phyloP scores from a whole-genome alignment of 1,140 invertebrate species.

The Daktulosphaira vitifoliae region DNA sequence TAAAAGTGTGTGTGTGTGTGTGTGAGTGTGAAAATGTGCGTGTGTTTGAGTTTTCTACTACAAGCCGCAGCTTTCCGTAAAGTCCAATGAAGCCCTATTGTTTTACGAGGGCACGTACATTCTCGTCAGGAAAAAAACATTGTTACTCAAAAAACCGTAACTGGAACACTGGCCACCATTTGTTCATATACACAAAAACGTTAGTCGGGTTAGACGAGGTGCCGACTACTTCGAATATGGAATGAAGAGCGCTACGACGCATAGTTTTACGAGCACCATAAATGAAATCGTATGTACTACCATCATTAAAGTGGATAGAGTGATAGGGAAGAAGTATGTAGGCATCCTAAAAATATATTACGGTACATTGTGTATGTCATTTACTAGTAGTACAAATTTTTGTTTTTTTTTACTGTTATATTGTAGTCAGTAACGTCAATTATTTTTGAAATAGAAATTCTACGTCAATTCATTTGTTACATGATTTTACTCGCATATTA shows the following conservation, averaged over 20 bases:
- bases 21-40: not conserved
- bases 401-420: too few species aligned
- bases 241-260: not conserved
- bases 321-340: conserved; percentile 4
- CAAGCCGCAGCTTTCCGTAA: conserved; percentile 3
- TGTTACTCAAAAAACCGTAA: conserved; percentile 21
- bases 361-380: not conserved
- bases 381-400: too few species aligned
- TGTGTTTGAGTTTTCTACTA: not conserved
- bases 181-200: not conserved
- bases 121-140: conserved; percentile 1
- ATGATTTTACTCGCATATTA: too few species aligned
- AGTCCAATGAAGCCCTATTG: conserved; percentile 28
- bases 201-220: not conserved
- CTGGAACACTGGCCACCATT: conserved; percentile 23
- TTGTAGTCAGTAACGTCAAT: too few species aligned
- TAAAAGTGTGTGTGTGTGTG: not conserved
- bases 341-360: conserved; percentile 13
- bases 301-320: not conserved
- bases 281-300: not conserved
- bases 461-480: too few species aligned
- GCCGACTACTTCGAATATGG: not conserved
- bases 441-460: too few species aligned
- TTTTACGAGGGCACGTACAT: conserved; percentile 26
- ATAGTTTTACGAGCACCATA: conserved; percentile 10